Percentiles rank a stretch among this genome's conserved stretches.
phyloP scores from a whole-genome alignment of 1,140 invertebrate genomes.

The Eumaeus atala region DNA sequence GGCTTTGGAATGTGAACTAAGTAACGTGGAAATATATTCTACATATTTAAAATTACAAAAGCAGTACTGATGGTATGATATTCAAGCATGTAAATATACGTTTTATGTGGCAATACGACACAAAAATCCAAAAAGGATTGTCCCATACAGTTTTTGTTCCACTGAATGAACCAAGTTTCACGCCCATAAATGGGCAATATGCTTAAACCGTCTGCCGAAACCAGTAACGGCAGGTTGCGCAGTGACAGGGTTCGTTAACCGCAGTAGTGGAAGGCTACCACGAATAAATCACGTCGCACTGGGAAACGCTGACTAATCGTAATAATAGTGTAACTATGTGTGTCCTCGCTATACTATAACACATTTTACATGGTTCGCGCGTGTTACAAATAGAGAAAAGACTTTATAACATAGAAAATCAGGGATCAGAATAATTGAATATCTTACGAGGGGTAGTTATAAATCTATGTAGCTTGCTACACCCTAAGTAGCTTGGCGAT shows the following conservation, averaged over 20 bases:
- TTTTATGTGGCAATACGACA: constrained; percentile 1
- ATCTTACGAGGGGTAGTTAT: too few species aligned
- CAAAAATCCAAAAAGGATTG: constrained; percentile 5
- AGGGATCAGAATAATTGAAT: too few species aligned
- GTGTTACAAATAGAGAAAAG: too few species aligned
- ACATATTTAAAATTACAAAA: too few species aligned
- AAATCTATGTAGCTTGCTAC: too few species aligned
- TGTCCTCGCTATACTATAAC: background rate
- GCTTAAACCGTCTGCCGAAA: constrained; percentile 63
- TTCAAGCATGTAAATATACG: background rate
- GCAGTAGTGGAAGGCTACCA: constrained; percentile 36
- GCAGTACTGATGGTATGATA: too few species aligned
- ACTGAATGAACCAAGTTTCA: constrained; percentile 49
- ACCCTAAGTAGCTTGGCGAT: too few species aligned
- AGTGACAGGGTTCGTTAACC: constrained; percentile 68
- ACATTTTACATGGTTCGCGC: too few species aligned
- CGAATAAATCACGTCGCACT: constrained; percentile 54
- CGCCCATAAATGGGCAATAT: constrained; percentile 54
- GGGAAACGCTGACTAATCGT: constrained; percentile 27
- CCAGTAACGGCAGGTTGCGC: constrained; percentile 50
- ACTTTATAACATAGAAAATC: too few species aligned
- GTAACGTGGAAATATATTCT: too few species aligned
- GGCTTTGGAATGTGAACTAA: too few species aligned
- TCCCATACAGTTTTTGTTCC: constrained; percentile 19
- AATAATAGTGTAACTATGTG: constrained; percentile 19